phyloP scores from a whole-genome alignment of 1,140 invertebrate genomes.

The Babylonia areolata region DNA sequence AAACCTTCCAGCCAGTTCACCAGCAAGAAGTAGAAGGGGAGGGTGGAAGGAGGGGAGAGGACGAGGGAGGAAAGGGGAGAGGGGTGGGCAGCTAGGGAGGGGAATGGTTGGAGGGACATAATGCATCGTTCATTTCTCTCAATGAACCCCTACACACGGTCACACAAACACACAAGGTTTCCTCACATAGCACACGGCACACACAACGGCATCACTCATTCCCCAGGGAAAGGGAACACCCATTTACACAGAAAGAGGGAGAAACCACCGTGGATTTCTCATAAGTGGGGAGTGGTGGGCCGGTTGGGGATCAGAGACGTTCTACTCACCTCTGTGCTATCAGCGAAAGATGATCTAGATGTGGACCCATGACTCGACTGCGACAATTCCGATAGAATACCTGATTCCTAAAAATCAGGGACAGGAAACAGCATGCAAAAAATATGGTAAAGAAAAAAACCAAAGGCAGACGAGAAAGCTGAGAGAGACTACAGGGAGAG shows the following conservation, averaged over 20 bases:
- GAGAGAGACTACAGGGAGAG: background rate
- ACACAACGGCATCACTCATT: too few relatives aligned
- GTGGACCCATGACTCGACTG: slow-evolving; percentile 9
- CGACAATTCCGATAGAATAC: slow-evolving; percentile 33
- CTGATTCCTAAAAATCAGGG: slow-evolving; percentile 24
- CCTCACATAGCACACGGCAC: too few relatives aligned
- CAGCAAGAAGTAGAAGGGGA: too few relatives aligned
- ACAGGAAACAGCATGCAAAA: slow-evolving; percentile 28
- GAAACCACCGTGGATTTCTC: background rate
- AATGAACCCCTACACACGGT: too few relatives aligned
- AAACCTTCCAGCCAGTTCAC: too few relatives aligned
- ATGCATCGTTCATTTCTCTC: too few relatives aligned
- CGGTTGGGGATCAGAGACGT: background rate
- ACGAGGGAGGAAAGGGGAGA: slow-evolving; percentile 8
- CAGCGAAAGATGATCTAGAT: background rate
- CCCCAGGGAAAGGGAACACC: too few relatives aligned
- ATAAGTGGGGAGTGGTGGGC: background rate
- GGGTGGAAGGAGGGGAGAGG: background rate
- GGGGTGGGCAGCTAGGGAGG: too few relatives aligned
- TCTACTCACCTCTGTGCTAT: slow-evolving; percentile 26
- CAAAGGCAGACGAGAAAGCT: background rate
- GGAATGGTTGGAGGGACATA: too few relatives aligned
- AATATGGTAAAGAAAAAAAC: background rate
- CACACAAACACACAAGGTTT: too few relatives aligned
- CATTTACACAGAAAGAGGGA: too few relatives aligned